Evolutionary conservation across 1,140 invertebrate species (phyloP).

Genomic region (Zaprionus davidi): DNA sequence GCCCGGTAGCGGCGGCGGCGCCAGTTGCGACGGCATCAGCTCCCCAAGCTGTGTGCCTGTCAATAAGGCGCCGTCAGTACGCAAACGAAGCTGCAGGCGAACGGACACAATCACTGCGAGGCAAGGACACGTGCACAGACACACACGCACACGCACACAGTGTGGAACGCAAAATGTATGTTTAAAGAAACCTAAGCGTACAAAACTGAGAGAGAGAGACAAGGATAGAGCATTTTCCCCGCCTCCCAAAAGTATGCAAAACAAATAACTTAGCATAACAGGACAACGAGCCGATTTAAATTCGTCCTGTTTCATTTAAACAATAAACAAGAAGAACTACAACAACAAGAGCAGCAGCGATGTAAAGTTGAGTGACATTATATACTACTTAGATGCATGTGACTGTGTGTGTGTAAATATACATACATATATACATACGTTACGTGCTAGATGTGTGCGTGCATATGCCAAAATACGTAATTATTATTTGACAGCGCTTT

Average conservation of each 20-base stretch:
- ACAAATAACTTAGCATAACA: conserved; percentile 35
- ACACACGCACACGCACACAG: conserved; percentile 27
- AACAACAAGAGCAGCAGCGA: conserved; percentile 9
- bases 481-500: conserved; percentile 32
- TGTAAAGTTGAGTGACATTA: conserved; percentile 27
- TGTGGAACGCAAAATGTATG: conserved; percentile 26
- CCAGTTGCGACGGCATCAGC: conserved; percentile 4
- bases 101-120: conserved; percentile 29
- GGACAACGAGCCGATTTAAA: conserved; percentile 16
- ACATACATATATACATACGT: not conserved
- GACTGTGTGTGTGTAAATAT: conserved; percentile 3
- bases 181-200: conserved; percentile 9
- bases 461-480: conserved; percentile 43
- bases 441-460: conserved; percentile 12
- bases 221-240: conserved; percentile 8
- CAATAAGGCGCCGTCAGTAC: conserved; percentile 44
- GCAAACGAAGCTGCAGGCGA: conserved; percentile 45
- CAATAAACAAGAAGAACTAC: conserved; percentile 18
- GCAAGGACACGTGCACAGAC: conserved; percentile 21
- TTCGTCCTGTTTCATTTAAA: conserved; percentile 33
- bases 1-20: conserved; percentile 3
- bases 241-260: conserved; percentile 42
- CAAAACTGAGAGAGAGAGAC: not conserved
- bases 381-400: conserved; percentile 10
- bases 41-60: conserved; percentile 4